phyloP scores from a whole-genome alignment of 2,888 invertebrate genomes.

The Axea sp. region DNA sequence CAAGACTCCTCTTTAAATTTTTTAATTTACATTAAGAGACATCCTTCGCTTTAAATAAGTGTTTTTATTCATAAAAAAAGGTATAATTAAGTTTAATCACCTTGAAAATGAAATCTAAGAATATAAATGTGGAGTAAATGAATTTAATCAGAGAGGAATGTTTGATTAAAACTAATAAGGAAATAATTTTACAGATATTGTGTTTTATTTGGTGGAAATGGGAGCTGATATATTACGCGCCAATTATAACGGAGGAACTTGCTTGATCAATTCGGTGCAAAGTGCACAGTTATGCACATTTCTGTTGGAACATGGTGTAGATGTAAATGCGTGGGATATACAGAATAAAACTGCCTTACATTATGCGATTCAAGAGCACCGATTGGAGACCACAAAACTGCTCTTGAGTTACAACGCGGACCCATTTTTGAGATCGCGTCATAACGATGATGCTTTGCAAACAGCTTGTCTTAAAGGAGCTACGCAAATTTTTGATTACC shows the following conservation, averaged over 20 bases:
- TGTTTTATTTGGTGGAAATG: slow-evolving; percentile 86
- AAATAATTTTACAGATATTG: too few relatives aligned
- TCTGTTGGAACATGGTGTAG: slow-evolving; percentile 89
- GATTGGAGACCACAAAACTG: slow-evolving; percentile 90
- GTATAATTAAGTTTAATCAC: too few relatives aligned
- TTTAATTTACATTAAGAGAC: too few relatives aligned
- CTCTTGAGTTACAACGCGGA: slow-evolving; percentile 90
- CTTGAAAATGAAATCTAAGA: too few relatives aligned
- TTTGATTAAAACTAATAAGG: too few relatives aligned
- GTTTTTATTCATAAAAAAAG: too few relatives aligned
- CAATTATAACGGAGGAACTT: slow-evolving; percentile 95
- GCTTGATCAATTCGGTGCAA: slow-evolving; percentile 95
- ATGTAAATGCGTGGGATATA: slow-evolving; percentile 92
- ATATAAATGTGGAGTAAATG: too few relatives aligned
- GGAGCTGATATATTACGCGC: slow-evolving; percentile 91
- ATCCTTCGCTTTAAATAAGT: too few relatives aligned
- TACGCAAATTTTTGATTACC: slow-evolving; percentile 85
- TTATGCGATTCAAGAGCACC: slow-evolving; percentile 93
- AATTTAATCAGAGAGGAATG: too few relatives aligned
- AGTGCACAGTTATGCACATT: slow-evolving; percentile 89
- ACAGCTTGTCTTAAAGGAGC: slow-evolving; percentile 92
- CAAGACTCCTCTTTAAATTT: too few relatives aligned
- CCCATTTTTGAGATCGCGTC: slow-evolving; percentile 87
- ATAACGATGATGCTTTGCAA: slow-evolving; percentile 93
- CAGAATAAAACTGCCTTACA: slow-evolving; percentile 95